phyloP scores from a whole-genome alignment of 2,797 vertebrate species.

The Ispidina lecontei region DNA sequence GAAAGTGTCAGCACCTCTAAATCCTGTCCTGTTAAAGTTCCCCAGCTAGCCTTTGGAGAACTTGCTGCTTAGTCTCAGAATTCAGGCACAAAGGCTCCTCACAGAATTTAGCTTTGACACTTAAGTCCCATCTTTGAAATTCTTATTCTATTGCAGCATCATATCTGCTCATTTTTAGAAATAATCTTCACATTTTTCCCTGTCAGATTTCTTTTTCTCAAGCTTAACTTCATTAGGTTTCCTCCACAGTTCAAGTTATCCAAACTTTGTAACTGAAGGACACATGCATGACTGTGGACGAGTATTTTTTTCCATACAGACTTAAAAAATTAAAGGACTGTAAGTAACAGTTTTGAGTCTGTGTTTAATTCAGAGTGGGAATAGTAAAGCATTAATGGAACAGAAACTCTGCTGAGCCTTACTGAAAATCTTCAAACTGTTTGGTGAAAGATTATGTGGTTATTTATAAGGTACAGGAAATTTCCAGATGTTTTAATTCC shows the following conservation, averaged over 20 bases:
- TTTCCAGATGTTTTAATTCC: background rate
- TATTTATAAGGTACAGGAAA: background rate
- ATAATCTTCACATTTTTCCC: background rate
- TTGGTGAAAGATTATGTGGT: background rate
- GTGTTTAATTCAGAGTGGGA: background rate
- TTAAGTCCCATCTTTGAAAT: background rate
- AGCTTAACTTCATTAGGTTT: background rate
- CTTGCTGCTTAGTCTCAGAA: background rate
- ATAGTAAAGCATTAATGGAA: background rate
- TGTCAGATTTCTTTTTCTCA: background rate
- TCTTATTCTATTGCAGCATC: background rate
- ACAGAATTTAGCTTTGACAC: background rate
- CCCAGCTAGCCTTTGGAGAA: background rate
- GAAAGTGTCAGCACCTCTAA: background rate
- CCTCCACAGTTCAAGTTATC: background rate
- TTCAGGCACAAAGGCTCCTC: background rate
- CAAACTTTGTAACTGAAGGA: accelerated
- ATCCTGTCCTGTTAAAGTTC: background rate
- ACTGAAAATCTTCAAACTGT: background rate
- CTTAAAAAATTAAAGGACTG: background rate
- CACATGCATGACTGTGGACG: background rate
- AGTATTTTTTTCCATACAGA: background rate
- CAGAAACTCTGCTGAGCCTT: background rate
- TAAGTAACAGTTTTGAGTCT: background rate
- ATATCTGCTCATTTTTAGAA: background rate